Evolutionary conservation across 2,888 invertebrate genomes (phyloP).

Genomic region (Thereva nobilitata): DNA sequence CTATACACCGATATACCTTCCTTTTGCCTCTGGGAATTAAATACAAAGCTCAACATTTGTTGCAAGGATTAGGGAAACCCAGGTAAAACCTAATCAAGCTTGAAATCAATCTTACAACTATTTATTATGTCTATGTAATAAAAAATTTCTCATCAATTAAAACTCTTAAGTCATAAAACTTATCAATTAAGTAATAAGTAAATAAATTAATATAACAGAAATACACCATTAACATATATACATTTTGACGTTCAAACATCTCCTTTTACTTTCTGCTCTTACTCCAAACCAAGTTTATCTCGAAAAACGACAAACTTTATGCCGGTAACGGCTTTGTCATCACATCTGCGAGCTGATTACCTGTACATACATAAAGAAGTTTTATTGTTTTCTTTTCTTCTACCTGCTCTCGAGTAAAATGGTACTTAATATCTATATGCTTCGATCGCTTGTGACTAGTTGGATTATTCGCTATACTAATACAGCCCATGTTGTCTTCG

Average conservation of each 20-base stretch:
- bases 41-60: no score
- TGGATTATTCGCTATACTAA: slow-evolving; percentile 38
- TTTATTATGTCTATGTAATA: no score
- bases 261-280: slow-evolving; percentile 8
- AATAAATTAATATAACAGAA: no score
- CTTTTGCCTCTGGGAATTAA: no score
- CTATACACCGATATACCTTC: no score
- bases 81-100: no score
- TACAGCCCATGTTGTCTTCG: slow-evolving; percentile 37
- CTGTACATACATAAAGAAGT: slow-evolving; percentile 38
- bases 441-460: slow-evolving; percentile 38
- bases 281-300: slow-evolving; percentile 25
- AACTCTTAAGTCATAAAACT: no score
- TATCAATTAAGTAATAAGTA: no score
- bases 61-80: no score
- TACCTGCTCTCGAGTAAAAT: slow-evolving; percentile 37
- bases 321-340: slow-evolving; percentile 39
- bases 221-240: no score
- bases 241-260: background rate
- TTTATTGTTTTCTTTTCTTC: slow-evolving; percentile 36
- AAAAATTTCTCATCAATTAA: no score
- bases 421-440: slow-evolving; percentile 37
- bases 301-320: slow-evolving; percentile 33
- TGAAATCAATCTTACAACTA: no score
- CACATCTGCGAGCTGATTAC: slow-evolving; percentile 38